Evolutionary conservation across 2,113 vertebrate genomes (phyloP).

Genomic region (Euleptes europaea): DNA sequence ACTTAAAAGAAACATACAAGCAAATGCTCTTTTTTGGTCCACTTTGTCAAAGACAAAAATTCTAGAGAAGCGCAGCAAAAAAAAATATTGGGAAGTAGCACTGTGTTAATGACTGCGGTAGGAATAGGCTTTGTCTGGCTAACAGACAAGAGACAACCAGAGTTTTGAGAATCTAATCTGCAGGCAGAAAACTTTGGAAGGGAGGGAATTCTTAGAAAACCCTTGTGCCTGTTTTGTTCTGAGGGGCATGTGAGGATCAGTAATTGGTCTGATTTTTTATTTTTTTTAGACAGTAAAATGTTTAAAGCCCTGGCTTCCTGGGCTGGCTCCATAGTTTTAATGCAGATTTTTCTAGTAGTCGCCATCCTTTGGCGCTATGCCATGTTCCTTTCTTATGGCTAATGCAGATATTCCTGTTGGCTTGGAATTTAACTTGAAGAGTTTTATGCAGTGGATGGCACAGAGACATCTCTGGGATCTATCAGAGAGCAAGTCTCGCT

Average conservation of each 20-base stretch:
- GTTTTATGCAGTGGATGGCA: background rate
- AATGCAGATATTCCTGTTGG: background rate
- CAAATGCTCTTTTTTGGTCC: constrained; percentile 23
- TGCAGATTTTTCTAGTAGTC: constrained; percentile 26
- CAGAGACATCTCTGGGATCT: background rate
- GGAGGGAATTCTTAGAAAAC: background rate
- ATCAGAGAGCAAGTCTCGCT: accelerated
- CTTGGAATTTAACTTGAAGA: constrained; percentile 37
- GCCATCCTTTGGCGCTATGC: constrained; percentile 26
- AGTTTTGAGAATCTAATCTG: constrained; percentile 57
- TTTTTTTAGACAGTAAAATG: constrained; percentile 12
- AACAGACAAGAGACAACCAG: constrained; percentile 28
- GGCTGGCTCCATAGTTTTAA: constrained; percentile 39
- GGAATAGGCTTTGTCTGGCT: constrained; percentile 36
- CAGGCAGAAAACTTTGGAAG: constrained; percentile 51
- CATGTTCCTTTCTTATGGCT: background rate
- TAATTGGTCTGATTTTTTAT: constrained; percentile 6
- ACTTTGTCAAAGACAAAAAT: background rate
- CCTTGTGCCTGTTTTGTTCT: constrained; percentile 48
- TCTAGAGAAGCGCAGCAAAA: constrained; percentile 7
- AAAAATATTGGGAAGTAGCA: accelerated
- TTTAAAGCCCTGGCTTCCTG: constrained; percentile 33
- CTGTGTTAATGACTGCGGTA: background rate
- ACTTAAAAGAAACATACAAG: background rate
- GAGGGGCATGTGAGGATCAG: constrained; percentile 20